Evolutionary conservation across 1,140 invertebrate genomes (phyloP).

Genomic region (Varroa destructor): DNA sequence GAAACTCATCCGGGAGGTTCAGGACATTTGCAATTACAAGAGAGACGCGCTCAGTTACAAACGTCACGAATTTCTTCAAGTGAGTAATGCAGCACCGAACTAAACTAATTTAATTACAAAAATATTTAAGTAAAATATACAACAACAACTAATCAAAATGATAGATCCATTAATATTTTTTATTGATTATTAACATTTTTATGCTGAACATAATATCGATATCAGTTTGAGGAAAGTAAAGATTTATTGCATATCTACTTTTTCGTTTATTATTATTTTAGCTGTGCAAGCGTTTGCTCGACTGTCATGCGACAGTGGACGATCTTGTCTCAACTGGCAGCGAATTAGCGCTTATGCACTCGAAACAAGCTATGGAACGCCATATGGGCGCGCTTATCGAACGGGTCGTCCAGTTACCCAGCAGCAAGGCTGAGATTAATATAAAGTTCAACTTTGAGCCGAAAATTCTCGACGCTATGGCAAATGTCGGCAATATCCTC

Average conservation of each 20-base stretch:
- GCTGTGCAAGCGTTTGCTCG: constrained; percentile 8
- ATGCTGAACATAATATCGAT: too few relatives aligned
- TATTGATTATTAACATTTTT: too few relatives aligned
- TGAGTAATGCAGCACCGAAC: not conserved
- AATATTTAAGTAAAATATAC: too few relatives aligned
- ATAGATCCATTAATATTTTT: too few relatives aligned
- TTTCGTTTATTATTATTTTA: not conserved
- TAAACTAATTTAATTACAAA: too few relatives aligned
- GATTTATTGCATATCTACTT: too few relatives aligned
- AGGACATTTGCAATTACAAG: constrained; percentile 3
- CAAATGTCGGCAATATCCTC: not conserved
- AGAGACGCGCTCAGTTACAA: constrained; percentile 15
- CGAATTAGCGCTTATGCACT: constrained; percentile 10
- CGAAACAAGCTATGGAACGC: not conserved
- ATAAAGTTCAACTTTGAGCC: constrained; percentile 10
- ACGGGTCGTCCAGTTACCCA: constrained; percentile 7
- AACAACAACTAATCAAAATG: too few relatives aligned
- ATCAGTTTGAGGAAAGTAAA: too few relatives aligned
- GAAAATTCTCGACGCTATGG: constrained; percentile 5
- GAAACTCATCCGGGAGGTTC: constrained; percentile 11
- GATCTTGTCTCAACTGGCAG: not conserved
- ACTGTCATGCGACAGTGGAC: constrained; percentile 22
- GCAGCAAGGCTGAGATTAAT: constrained; percentile 6
- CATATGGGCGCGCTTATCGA: constrained; percentile 1
- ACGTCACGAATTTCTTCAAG: constrained; percentile 22